A percentile compares a stretch with the other conserved stretches of the same genome.
Conservation (phyloP, 2,888 invertebrate genomes). For the Cataglyphis rosenhaueri region DNA sequence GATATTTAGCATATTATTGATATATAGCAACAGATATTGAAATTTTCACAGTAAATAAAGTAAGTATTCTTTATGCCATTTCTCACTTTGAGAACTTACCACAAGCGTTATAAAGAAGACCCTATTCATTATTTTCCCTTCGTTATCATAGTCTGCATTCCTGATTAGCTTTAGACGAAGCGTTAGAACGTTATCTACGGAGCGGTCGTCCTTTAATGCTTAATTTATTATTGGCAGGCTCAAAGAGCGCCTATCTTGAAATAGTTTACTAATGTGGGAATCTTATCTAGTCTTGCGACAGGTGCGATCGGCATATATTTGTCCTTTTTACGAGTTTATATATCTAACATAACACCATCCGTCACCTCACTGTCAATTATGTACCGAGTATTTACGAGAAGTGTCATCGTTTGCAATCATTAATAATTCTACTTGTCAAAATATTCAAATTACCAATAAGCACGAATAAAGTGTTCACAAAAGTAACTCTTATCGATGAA, state of each 20-base stretch:
- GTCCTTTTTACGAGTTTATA: constrained; percentile 46
- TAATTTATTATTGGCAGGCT: not conserved
- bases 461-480: not conserved
- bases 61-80: not conserved
- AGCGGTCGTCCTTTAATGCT: not conserved
- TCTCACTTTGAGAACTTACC: not conserved
- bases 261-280: not conserved
- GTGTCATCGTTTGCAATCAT: constrained; percentile 17
- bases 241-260: not conserved
- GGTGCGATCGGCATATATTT: constrained; percentile 56
- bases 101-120: not conserved
- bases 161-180: not conserved
- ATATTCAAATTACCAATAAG: not conserved
- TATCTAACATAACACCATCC: constrained; percentile 23
- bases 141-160: not conserved
- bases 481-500: not conserved
- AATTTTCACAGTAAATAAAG: not conserved
- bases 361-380: constrained; percentile 40
- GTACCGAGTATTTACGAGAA: constrained; percentile 35
- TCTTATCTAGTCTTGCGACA: constrained; percentile 27
- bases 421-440: constrained; percentile 23
- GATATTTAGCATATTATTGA: not conserved
- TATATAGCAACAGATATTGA: not conserved
- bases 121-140: not conserved
- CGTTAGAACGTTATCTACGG: not conserved